A percentile compares a stretch with the other conserved stretches of the same genome.
Evolutionary conservation across 2,888 invertebrate genomes (phyloP).

Genomic region (Iselma pallidipennis): DNA sequence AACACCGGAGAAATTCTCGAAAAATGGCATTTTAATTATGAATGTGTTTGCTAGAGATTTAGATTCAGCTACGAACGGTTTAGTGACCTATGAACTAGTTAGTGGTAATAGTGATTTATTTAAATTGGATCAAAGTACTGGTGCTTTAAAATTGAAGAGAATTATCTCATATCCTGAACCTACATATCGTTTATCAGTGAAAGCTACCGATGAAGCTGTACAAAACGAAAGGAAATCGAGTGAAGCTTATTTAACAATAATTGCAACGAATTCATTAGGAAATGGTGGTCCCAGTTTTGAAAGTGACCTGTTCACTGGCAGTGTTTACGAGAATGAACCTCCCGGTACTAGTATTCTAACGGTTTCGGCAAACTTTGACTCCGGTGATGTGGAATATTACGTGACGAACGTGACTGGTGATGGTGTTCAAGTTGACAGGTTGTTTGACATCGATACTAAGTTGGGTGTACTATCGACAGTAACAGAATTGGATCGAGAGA

Average conservation of each 20-base stretch:
- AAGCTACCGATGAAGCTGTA: conserved; percentile 91
- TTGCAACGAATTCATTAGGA: conserved; percentile 64
- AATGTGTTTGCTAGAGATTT: conserved; percentile 82
- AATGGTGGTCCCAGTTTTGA: conserved; percentile 65
- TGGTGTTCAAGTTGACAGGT: conserved; percentile 79
- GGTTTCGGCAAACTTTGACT: conserved; percentile 71
- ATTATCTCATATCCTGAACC: conserved; percentile 67
- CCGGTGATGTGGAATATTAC: conserved; percentile 82
- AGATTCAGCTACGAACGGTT: conserved; percentile 89
- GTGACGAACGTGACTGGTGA: conserved; percentile 82
- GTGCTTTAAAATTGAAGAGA: conserved; percentile 69
- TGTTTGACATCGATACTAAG: conserved; percentile 89
- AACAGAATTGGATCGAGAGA: conserved; percentile 80
- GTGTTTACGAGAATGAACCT: conserved; percentile 87
- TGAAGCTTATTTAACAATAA: conserved; percentile 83
- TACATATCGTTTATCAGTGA: conserved; percentile 79
- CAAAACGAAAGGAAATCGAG: conserved; percentile 85
- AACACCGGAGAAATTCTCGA: conserved; percentile 58
- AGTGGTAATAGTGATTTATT: conserved; percentile 80
- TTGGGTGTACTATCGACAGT: conserved; percentile 88
- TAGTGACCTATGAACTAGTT: conserved; percentile 87
- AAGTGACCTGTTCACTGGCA: conserved; percentile 71
- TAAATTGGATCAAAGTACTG: conserved; percentile 78
- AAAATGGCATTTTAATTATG: conserved; percentile 71
- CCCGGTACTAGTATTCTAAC: conserved; percentile 83